Percentiles rank a stretch among this genome's conserved stretches.
phyloP scores from a whole-genome alignment of 2,113 vertebrate genomes.

The Platysternon megacephalum region DNA sequence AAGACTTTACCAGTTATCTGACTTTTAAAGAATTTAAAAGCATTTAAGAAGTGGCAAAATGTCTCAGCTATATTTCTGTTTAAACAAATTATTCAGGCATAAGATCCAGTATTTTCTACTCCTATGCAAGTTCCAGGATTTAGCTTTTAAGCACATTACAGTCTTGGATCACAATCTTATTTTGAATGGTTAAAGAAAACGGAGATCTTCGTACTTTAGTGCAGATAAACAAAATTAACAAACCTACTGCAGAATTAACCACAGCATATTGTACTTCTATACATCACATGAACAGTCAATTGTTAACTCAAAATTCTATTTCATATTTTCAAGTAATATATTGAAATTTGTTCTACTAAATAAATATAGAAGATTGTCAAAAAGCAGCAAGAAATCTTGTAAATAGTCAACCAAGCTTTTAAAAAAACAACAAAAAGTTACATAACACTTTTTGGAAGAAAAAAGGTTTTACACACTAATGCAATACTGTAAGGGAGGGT shows the following conservation, averaged over 20 bases:
- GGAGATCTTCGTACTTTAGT: constrained; percentile 76
- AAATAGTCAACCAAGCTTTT: constrained; percentile 76
- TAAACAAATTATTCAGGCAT: constrained; percentile 80
- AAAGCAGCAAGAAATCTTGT: constrained; percentile 86
- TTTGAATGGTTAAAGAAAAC: constrained; percentile 75
- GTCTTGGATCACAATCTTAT: constrained; percentile 67
- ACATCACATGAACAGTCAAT: constrained; percentile 70
- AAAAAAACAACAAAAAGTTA: constrained; percentile 72
- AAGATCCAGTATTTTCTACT: constrained; percentile 79
- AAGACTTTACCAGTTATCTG: constrained; percentile 67
- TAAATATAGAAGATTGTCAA: constrained; percentile 94
- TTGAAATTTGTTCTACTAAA: constrained; percentile 78
- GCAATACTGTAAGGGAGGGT: constrained; percentile 78
- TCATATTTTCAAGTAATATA: constrained; percentile 83
- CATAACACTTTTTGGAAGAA: constrained; percentile 65
- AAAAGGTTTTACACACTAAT: constrained; percentile 60
- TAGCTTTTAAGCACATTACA: constrained; percentile 71
- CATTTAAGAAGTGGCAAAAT: constrained; percentile 79
- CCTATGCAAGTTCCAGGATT: constrained; percentile 76
- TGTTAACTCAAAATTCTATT: constrained; percentile 74
- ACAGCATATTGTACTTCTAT: constrained; percentile 77
- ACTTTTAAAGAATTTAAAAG: constrained; percentile 72
- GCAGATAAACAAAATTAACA: constrained; percentile 78
- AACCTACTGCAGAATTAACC: constrained; percentile 76
- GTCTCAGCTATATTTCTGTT: constrained; percentile 76